These are phyloP conservation scores for Anthoscopus minutus DNA, from an alignment of 2,113 vertebrate genomes.

Conservation along the genomic window DNA sequence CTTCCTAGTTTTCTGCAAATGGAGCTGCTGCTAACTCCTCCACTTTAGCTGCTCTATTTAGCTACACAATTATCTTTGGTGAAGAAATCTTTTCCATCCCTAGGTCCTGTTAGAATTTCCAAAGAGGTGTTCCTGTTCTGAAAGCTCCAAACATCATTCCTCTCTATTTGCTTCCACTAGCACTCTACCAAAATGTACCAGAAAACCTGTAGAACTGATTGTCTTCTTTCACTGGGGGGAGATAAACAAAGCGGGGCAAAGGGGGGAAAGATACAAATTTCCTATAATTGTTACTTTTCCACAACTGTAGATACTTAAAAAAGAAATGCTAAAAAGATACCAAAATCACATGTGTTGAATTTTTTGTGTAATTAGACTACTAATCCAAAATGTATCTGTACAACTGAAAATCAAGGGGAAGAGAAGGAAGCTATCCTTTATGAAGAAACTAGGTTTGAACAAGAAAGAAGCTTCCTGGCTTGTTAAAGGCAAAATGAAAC, in stretches of 20 bases:
- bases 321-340: background rate
- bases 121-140: background rate
- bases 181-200: background rate
- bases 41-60: background rate
- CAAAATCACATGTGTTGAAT: background rate
- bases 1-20: background rate
- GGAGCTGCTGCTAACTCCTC: background rate
- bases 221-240: background rate
- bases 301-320: background rate
- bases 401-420: background rate
- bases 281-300: background rate
- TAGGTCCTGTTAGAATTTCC: background rate
- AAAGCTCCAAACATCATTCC: background rate
- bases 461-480: background rate
- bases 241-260: accelerated
- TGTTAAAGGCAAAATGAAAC: background rate
- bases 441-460: background rate
- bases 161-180: background rate
- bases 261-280: accelerated
- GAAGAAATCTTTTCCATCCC: background rate
- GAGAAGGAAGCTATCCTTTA: background rate
- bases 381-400: background rate
- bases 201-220: background rate
- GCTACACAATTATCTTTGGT: background rate
- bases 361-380: background rate